phyloP scores from a whole-genome alignment of 2,797 vertebrate species.

The Brachymystax lenok region DNA sequence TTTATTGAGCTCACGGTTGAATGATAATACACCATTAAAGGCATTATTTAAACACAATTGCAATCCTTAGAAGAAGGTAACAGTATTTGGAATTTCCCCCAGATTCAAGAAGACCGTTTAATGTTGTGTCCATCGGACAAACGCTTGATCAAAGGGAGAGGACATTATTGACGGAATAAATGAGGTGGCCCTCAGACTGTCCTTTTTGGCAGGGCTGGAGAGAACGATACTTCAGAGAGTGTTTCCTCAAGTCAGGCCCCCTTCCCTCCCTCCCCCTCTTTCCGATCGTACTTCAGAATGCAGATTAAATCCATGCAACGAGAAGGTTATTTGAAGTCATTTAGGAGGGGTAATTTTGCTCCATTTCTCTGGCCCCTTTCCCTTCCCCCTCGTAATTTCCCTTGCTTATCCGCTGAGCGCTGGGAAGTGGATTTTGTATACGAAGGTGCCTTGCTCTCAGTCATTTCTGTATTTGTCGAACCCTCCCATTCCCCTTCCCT shows the following conservation, averaged over 20 bases:
- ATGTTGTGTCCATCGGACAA: constrained; percentile 72
- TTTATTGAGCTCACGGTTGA: constrained; percentile 56
- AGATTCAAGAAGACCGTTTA: constrained; percentile 76
- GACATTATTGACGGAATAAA: constrained; percentile 62
- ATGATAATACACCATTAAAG: constrained; percentile 67
- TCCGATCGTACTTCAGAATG: constrained; percentile 49
- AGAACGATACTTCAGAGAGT: constrained; percentile 60
- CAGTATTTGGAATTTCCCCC: constrained; percentile 64
- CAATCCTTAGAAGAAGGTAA: constrained; percentile 70
- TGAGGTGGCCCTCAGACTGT: constrained; percentile 70
- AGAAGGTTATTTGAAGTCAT: constrained; percentile 53
- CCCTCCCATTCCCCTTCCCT: background rate
- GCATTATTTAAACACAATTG: constrained; percentile 71
- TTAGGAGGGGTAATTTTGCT: constrained; percentile 44
- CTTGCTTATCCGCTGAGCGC: constrained; percentile 48
- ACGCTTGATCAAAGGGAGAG: constrained; percentile 71
- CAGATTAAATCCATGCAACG: constrained; percentile 63
- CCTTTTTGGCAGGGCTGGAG: constrained; percentile 64
- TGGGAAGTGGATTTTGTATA: constrained; percentile 58
- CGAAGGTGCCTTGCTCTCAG: constrained; percentile 61
- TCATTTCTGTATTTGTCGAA: constrained; percentile 62
- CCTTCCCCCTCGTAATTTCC: background rate
- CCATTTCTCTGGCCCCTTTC: constrained; percentile 18
- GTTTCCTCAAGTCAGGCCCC: constrained; percentile 36
- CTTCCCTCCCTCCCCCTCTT: constrained; percentile 21